Conservation (phyloP, 2,888 invertebrate genomes). For the Erebia epiphron region DNA sequence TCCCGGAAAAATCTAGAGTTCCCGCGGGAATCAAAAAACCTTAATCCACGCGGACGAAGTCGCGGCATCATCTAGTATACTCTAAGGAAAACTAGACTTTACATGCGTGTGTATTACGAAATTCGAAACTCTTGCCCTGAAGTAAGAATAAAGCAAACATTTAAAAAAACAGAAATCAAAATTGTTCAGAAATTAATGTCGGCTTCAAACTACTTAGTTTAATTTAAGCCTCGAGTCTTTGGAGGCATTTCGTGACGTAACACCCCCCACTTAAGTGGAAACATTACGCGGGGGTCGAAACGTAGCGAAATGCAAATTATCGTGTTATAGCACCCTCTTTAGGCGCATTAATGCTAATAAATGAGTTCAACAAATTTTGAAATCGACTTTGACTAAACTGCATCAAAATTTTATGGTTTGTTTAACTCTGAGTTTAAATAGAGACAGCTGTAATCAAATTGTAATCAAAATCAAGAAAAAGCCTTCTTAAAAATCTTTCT, state of each 20-base stretch:
- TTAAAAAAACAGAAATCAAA: not conserved
- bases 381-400: not conserved
- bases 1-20: too few relatives aligned
- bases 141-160: too few relatives aligned
- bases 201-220: not conserved
- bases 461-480: too few relatives aligned
- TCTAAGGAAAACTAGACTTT: too few relatives aligned
- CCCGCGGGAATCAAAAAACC: too few relatives aligned
- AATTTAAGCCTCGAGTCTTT: not conserved
- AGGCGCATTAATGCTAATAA: conserved; percentile 12
- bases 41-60: too few relatives aligned
- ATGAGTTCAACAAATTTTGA: not conserved
- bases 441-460: too few relatives aligned
- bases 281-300: conserved; percentile 12
- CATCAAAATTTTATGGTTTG: not conserved
- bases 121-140: not conserved
- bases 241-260: conserved; percentile 9
- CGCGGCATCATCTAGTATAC: too few relatives aligned
- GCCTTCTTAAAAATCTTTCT: too few relatives aligned
- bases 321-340: conserved; percentile 11
- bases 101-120: too few relatives aligned
- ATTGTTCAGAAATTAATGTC: conserved; percentile 11
- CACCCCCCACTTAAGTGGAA: conserved; percentile 15
- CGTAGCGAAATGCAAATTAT: conserved; percentile 16
- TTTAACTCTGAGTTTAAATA: too few relatives aligned